A percentile compares a stretch with the other conserved stretches of the same genome.
Evolutionary conservation across 1,140 invertebrate species (phyloP).

Genomic region (Drosophila mojavensis): DNA sequence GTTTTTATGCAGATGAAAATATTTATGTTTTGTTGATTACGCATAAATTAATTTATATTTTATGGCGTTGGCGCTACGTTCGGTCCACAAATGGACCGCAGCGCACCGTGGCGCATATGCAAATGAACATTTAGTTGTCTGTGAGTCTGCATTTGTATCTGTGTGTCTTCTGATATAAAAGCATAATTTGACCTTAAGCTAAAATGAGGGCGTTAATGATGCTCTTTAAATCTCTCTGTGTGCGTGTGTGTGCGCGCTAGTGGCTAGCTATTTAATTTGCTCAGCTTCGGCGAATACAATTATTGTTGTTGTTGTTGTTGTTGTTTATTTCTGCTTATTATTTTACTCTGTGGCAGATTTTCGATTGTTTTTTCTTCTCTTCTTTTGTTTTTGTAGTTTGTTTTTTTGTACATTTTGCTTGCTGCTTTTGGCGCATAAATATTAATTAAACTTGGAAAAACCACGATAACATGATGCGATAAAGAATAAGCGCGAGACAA

Average conservation of each 20-base stretch:
- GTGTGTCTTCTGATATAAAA: slow-evolving; percentile 63
- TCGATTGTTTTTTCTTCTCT: slow-evolving; percentile 28
- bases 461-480: slow-evolving; percentile 37
- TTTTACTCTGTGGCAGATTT: slow-evolving; percentile 32
- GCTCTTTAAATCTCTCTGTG: slow-evolving; percentile 55
- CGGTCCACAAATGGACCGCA: slow-evolving; percentile 77
- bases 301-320: slow-evolving; percentile 40
- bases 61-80: slow-evolving; percentile 80
- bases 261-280: slow-evolving; percentile 45
- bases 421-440: slow-evolving; percentile 74
- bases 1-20: slow-evolving; percentile 82
- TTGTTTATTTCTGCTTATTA: slow-evolving; percentile 42
- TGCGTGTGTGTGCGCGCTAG: slow-evolving; percentile 4
- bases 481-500: slow-evolving; percentile 21
- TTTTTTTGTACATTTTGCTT: slow-evolving; percentile 51
- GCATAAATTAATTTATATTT: slow-evolving; percentile 83
- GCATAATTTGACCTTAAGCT: slow-evolving; percentile 81
- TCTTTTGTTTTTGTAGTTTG: slow-evolving; percentile 20
- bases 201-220: slow-evolving; percentile 82
- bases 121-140: slow-evolving; percentile 55
- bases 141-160: slow-evolving; percentile 20
- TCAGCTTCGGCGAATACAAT: slow-evolving; percentile 28
- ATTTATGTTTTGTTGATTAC: slow-evolving; percentile 83
- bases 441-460: slow-evolving; percentile 72
- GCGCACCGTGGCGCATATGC: slow-evolving; percentile 52